Conservation (phyloP, 1,140 invertebrate species). For the Vanessa tameamea region DNA sequence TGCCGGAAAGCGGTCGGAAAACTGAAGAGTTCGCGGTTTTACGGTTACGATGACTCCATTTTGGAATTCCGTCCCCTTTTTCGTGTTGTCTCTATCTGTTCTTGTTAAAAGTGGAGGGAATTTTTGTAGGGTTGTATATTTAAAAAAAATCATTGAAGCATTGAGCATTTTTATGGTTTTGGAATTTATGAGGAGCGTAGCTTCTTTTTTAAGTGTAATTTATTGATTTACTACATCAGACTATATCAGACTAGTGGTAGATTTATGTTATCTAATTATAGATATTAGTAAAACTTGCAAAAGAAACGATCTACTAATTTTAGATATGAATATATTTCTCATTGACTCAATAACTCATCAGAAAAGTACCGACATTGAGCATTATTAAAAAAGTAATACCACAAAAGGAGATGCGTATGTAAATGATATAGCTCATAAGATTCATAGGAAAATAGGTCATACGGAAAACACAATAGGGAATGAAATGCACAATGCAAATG, state of each 20-base stretch:
- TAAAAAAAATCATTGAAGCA: neutral
- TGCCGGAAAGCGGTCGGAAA: conserved; percentile 38
- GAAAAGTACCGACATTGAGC: neutral
- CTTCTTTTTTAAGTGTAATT: neutral
- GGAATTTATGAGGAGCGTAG: neutral
- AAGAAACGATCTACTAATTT: neutral
- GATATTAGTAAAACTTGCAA: neutral
- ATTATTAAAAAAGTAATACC: conserved; percentile 33
- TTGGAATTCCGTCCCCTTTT: conserved; percentile 40
- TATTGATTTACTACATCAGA: conserved; percentile 1
- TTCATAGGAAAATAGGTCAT: conserved; percentile 55
- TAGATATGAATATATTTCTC: neutral
- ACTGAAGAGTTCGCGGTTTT: conserved; percentile 50
- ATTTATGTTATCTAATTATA: neutral
- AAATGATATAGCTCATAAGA: conserved; percentile 35
- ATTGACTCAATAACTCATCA: conserved; percentile 1
- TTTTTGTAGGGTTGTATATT: neutral
- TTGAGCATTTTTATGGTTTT: neutral
- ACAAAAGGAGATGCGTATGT: conserved; percentile 32
- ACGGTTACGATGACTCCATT: conserved; percentile 52
- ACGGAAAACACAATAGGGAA: conserved; percentile 55
- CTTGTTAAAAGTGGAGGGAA: conserved; percentile 7
- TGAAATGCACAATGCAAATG: conserved; percentile 40
- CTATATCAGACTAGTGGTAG: neutral
- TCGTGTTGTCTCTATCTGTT: conserved; percentile 16